These are phyloP conservation scores for Rotaria magnacalcarata DNA, from an alignment of 2,888 invertebrate genomes.

Conservation along the genomic window DNA sequence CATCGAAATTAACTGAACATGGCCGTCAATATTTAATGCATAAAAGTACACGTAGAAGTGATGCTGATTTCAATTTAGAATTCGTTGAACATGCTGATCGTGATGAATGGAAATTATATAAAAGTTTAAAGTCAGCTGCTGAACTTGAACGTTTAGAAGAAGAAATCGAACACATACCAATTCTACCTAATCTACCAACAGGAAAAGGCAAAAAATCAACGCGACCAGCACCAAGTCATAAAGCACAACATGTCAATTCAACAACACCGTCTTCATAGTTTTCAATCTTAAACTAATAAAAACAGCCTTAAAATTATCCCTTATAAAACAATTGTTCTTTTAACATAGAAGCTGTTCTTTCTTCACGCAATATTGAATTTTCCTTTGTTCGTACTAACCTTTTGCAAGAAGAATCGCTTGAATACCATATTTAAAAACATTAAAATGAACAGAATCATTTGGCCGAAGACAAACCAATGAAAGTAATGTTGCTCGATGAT, in stretches of 20 bases:
- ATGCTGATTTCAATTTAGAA: conserved; percentile 13
- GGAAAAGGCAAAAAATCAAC: not conserved
- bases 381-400: not conserved
- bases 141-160: conserved; percentile 24
- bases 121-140: not conserved
- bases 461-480: not conserved
- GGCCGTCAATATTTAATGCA: conserved; percentile 12
- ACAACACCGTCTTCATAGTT: not conserved
- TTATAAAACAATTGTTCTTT: too few relatives aligned
- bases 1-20: not conserved
- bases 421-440: conserved; percentile 23
- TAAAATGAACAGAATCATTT: not conserved
- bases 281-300: too few relatives aligned
- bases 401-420: conserved; percentile 7
- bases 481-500: conserved; percentile 13
- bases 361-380: too few relatives aligned
- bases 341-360: too few relatives aligned
- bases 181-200: not conserved
- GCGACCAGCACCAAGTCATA: too few relatives aligned
- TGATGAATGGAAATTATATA: conserved; percentile 34
- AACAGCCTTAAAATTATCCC: too few relatives aligned
- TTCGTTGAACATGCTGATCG: not conserved
- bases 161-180: conserved; percentile 23
- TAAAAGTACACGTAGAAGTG: conserved; percentile 22
- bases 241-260: not conserved